phyloP scores from a whole-genome alignment of 2,113 vertebrate species.

The Gopherus evgoodei region DNA sequence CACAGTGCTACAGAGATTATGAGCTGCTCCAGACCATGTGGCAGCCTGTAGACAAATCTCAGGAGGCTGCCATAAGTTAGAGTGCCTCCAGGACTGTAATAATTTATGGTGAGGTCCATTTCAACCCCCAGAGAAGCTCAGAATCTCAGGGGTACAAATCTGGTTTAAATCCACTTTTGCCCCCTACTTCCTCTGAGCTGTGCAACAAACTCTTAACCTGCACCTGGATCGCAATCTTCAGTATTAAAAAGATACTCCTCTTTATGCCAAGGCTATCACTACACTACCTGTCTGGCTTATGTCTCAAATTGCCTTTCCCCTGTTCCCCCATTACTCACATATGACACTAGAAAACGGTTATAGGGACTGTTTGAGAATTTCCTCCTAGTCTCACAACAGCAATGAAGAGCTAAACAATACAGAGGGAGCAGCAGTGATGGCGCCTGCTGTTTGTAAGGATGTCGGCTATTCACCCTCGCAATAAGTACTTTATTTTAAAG shows the following conservation, averaged over 20 bases:
- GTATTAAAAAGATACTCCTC: not conserved
- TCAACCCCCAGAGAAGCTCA: not conserved
- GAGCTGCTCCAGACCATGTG: not conserved
- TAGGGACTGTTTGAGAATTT: not conserved
- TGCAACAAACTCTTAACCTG: not conserved
- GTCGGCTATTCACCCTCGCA: not conserved
- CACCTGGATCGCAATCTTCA: not conserved
- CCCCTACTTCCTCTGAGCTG: not conserved
- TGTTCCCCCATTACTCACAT: not conserved
- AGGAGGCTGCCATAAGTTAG: not conserved
- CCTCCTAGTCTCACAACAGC: not conserved
- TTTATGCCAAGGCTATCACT: not conserved
- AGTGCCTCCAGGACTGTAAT: not conserved
- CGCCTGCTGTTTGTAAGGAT: not conserved
- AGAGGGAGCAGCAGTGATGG: accelerated
- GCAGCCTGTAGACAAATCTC: not conserved
- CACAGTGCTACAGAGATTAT: not conserved
- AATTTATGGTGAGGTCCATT: not conserved
- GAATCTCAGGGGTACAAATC: accelerated
- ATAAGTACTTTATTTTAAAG: not conserved
- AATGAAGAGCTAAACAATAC: not conserved
- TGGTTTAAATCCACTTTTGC: not conserved
- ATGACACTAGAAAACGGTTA: not conserved
- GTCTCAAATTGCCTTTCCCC: not conserved
- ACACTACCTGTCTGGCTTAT: not conserved